Percentiles rank a stretch among this genome's conserved stretches.
These are phyloP conservation scores for Crotalus adamanteus DNA, from an alignment of 2,797 vertebrate genomes.

Conservation along the genomic window DNA sequence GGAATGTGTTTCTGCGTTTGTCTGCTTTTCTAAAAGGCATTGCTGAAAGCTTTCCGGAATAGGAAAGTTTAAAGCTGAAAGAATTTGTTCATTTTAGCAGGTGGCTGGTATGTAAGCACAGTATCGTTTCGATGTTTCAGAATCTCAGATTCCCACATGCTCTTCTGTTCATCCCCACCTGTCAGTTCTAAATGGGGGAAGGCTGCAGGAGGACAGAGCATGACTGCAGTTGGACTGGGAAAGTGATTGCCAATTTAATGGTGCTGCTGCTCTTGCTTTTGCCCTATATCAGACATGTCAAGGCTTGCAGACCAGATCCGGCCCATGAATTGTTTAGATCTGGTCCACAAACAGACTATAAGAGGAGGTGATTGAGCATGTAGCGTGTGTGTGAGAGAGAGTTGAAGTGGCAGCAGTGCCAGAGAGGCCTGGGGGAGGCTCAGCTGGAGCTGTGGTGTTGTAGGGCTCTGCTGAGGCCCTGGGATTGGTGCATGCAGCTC, in stretches of 20 bases:
- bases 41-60: constrained; percentile 23
- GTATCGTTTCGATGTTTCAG: neutral
- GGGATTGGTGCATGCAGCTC: neutral
- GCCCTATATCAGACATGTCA: neutral
- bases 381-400: no score
- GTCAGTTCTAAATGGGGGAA: constrained; percentile 24
- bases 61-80: neutral
- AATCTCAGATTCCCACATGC: neutral
- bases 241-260: constrained; percentile 22
- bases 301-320: rapidly evolving
- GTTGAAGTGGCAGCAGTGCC: neutral
- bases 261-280: constrained; percentile 17
- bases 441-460: neutral
- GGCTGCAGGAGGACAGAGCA: constrained; percentile 49
- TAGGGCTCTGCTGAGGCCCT: neutral
- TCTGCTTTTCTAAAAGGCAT: neutral
- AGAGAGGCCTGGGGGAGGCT: neutral
- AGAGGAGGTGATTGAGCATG: neutral
- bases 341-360: neutral
- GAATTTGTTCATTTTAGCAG: constrained; percentile 42
- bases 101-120: constrained; percentile 22
- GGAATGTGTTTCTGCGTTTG: neutral
- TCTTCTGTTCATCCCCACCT: constrained; percentile 9
- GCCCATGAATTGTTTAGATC: neutral
- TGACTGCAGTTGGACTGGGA: constrained; percentile 42